Evolutionary conservation across 2,888 invertebrate genomes (phyloP).

Genomic region (Dyspetes luteomarginatus): DNA sequence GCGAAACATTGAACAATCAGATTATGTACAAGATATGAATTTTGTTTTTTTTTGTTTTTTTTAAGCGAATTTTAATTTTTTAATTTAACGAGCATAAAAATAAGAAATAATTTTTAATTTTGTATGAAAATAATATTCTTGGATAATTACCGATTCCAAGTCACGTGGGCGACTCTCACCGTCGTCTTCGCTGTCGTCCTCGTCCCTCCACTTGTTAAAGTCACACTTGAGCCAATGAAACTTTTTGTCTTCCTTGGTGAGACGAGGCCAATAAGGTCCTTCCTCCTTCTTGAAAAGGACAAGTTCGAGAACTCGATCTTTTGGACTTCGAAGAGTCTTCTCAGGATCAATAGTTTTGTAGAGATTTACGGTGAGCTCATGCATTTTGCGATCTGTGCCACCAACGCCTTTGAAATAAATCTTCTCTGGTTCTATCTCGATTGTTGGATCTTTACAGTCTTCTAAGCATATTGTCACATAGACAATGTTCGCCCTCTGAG

Average conservation of each 20-base stretch:
- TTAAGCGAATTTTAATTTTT: no score
- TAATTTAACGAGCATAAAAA: no score
- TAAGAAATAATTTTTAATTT: neutral
- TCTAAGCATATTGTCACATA: slow-evolving; percentile 96
- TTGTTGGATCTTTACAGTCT: slow-evolving; percentile 92
- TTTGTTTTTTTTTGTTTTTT: no score
- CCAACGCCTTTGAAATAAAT: slow-evolving; percentile 94
- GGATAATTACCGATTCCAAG: slow-evolving; percentile 79
- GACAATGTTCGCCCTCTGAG: slow-evolving; percentile 92
- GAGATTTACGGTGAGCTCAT: slow-evolving; percentile 95
- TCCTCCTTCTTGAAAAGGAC: slow-evolving; percentile 88
- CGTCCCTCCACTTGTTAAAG: slow-evolving; percentile 99
- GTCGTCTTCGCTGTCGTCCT: slow-evolving; percentile 96
- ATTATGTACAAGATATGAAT: no score
- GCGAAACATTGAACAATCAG: slow-evolving; percentile 22
- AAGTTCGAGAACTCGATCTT: slow-evolving; percentile 91
- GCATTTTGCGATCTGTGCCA: slow-evolving; percentile 92
- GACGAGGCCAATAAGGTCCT: slow-evolving; percentile 94
- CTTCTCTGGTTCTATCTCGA: slow-evolving; percentile 87
- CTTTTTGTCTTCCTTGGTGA: slow-evolving; percentile 95
- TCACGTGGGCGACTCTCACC: slow-evolving; percentile 75
- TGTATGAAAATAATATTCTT: neutral
- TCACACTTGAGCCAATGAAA: slow-evolving; percentile 98
- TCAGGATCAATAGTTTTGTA: slow-evolving; percentile 93
- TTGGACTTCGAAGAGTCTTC: slow-evolving; percentile 89